phyloP scores from a whole-genome alignment of 2,888 invertebrate genomes.

The Lottia scabra region DNA sequence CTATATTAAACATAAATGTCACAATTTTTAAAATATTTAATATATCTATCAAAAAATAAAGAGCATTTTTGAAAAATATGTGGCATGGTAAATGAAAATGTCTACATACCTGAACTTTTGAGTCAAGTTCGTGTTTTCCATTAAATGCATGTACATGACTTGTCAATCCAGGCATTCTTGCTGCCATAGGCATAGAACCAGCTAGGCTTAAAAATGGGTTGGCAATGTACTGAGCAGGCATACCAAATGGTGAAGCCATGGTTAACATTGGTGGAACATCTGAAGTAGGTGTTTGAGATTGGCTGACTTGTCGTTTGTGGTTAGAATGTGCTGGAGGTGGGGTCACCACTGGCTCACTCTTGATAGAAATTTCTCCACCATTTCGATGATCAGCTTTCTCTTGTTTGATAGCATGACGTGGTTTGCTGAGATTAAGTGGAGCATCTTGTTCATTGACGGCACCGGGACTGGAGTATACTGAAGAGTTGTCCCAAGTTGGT shows the following conservation, averaged over 20 bases:
- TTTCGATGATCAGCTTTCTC: slow-evolving; percentile 24
- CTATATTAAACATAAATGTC: no score
- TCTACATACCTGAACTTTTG: no score
- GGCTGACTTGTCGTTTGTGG: slow-evolving; percentile 36
- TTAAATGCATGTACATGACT: slow-evolving; percentile 47
- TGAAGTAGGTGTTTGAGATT: slow-evolving; percentile 19
- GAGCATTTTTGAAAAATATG: no score
- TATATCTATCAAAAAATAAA: no score
- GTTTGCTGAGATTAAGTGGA: slow-evolving; percentile 90
- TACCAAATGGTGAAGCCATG: slow-evolving; percentile 50
- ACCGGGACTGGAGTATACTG: slow-evolving; percentile 17
- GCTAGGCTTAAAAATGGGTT: slow-evolving; percentile 54
- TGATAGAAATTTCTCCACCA: slow-evolving; percentile 22
- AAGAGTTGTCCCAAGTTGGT: slow-evolving; percentile 17
- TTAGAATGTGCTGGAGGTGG: slow-evolving; percentile 62
- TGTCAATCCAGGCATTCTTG: slow-evolving; percentile 46
- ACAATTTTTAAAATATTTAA: no score
- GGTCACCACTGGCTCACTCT: slow-evolving; percentile 35
- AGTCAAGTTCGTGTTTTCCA: slow-evolving; percentile 39
- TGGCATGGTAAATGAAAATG: no score
- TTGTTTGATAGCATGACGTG: slow-evolving; percentile 72
- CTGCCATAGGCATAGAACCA: slow-evolving; percentile 42
- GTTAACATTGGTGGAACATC: slow-evolving; percentile 36
- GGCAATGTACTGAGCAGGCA: slow-evolving; percentile 51
- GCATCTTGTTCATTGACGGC: slow-evolving; percentile 73